phyloP scores from a whole-genome alignment of 2,888 invertebrate genomes.

The Rhagonycha fulva region DNA sequence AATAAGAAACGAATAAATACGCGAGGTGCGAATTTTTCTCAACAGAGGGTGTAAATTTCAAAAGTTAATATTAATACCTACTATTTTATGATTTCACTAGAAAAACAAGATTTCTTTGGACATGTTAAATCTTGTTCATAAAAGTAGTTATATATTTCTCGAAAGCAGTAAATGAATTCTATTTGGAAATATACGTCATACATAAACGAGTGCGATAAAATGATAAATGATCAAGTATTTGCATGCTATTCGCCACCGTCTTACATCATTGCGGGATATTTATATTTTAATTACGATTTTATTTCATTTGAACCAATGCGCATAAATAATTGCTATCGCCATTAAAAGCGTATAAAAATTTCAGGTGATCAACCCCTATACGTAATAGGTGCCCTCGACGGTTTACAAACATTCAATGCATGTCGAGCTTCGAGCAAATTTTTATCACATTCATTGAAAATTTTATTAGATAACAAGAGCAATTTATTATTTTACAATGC shows the following conservation, averaged over 20 bases:
- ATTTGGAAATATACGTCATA: no score
- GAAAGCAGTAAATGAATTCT: no score
- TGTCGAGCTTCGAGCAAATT: not conserved
- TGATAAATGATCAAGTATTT: not conserved
- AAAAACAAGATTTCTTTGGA: no score
- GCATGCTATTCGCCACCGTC: conserved; percentile 12
- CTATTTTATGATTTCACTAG: no score
- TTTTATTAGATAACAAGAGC: not conserved
- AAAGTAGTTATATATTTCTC: no score
- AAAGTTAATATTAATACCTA: no score
- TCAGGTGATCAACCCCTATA: not conserved
- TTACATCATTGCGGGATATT: conserved; percentile 8
- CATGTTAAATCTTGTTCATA: no score
- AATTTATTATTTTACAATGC: not conserved
- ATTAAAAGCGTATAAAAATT: not conserved
- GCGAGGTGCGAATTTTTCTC: no score
- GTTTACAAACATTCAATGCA: not conserved
- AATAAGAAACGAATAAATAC: no score
- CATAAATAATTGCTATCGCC: not conserved
- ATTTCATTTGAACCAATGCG: not conserved
- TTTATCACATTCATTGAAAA: not conserved
- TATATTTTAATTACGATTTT: conserved; percentile 23
- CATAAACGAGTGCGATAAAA: no score
- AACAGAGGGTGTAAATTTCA: no score
- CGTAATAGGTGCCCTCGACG: not conserved